Percentiles rank a stretch among this genome's conserved stretches.
Conservation (phyloP, 2,797 vertebrate genomes). For the Tarsius wallacei region DNA sequence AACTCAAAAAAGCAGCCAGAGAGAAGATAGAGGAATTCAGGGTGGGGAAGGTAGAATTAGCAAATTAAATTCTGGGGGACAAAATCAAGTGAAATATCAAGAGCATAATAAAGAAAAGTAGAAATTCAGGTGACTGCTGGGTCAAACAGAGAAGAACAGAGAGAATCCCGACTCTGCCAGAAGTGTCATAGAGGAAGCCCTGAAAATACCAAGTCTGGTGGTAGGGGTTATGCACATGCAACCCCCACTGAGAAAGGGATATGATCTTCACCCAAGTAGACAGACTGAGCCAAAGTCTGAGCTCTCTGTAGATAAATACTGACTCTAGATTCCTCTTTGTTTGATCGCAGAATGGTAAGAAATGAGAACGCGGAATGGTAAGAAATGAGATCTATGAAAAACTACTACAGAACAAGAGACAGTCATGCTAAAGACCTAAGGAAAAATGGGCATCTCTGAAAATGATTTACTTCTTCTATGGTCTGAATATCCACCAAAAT, state of each 20-base stretch:
- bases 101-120: neutral
- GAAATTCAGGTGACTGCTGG: neutral
- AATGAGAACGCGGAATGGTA: neutral
- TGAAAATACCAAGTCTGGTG: neutral
- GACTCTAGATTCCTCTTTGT: neutral
- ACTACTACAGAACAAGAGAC: neutral
- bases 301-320: neutral
- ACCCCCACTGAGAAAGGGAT: neutral
- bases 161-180: neutral
- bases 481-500: neutral
- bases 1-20: neutral
- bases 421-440: neutral
- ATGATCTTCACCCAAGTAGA: neutral
- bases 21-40: neutral
- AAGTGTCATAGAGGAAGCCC: neutral
- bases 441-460: neutral
- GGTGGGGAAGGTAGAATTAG: neutral
- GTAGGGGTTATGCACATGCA: neutral
- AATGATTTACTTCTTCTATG: neutral
- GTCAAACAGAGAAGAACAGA: conserved; percentile 13
- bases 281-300: neutral
- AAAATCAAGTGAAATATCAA: conserved; percentile 25
- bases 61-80: neutral
- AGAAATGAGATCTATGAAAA: neutral
- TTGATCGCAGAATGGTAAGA: neutral